A percentile compares a stretch with the other conserved stretches of the same genome.
Conservation (phyloP, 2,797 vertebrate genomes). For the Eulemur albifrons region DNA sequence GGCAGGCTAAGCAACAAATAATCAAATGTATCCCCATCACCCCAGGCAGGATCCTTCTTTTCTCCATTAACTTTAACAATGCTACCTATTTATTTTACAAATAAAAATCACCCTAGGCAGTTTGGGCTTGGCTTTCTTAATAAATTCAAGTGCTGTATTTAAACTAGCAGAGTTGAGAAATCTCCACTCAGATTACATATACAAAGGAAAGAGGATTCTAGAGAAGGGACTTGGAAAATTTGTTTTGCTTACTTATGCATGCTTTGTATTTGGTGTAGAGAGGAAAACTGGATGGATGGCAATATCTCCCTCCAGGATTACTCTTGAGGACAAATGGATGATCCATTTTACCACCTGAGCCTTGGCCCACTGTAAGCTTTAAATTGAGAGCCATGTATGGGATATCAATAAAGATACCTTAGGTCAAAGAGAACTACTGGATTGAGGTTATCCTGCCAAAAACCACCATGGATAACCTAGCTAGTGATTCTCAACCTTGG, state of each 20-base stretch:
- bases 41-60: not conserved
- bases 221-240: not conserved
- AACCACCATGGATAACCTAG: not conserved
- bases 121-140: not conserved
- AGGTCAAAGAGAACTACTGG: not conserved
- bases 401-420: not conserved
- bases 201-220: constrained; percentile 27
- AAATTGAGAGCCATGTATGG: not conserved
- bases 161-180: not conserved
- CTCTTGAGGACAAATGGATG: not conserved
- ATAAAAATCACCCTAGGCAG: not conserved
- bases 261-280: not conserved
- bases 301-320: not conserved
- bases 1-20: not conserved
- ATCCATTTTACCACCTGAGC: not conserved
- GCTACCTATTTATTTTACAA: not conserved
- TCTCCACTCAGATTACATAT: not conserved
- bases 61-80: not conserved
- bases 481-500: not conserved
- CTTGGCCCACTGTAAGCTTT: not conserved
- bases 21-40: not conserved
- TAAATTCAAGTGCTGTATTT: constrained; percentile 18
- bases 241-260: not conserved
- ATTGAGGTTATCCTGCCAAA: not conserved
- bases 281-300: not conserved